Base-by-base conservation (phyloP, 1,140 invertebrate species). In the Stegodyphus dumicola region DNA sequence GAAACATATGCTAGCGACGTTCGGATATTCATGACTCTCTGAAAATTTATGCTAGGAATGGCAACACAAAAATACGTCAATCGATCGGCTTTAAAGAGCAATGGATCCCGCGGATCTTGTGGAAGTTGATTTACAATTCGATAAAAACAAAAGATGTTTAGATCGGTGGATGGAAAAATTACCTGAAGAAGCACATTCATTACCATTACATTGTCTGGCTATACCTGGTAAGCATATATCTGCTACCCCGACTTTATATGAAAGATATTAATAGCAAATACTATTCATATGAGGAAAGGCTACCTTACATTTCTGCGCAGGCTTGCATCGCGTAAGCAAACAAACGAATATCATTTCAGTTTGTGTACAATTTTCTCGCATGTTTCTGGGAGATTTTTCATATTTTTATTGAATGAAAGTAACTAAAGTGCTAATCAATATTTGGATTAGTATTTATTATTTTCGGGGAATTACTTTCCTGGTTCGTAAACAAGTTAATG, bases 81-180 rank as follows among this genome's bases (percentile, higher is more conserved):
- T 84, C 33, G 81, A 84, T 84, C 33, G 66, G 73, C 76, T 76
- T 84, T 18, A 13, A 64, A 10, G 15, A 49, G 64, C 51, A 18
- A 85, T 85, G 83, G 83, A 85, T 70, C 48, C 75, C 15, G 48
- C 75, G 10, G 83, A 85, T 65, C 73, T 85, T 7, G 83, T 78
- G 13, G 83, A 78, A 77, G 83, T 85, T 18, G 83, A 78, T 73
- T 85, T 85, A 52, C 74, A 85, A 77, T 56, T 70, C 17, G 83
- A 85, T 73, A 84, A 84, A 84, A 85, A 48, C 64, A 78, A 77
- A 64, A 77, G 77, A 86, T 80, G 64, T 33, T 48, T 87, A n/a
- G 79, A 87, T 49, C 48, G 81, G 60, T 87, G 87, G 87, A 87
- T 87, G 87, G 75, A 80, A 77, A 86, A 87, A 77, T 78, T 87